These are phyloP conservation scores for Aegithalos caudatus DNA, from an alignment of 2,113 vertebrate genomes.

Conservation along the genomic window DNA sequence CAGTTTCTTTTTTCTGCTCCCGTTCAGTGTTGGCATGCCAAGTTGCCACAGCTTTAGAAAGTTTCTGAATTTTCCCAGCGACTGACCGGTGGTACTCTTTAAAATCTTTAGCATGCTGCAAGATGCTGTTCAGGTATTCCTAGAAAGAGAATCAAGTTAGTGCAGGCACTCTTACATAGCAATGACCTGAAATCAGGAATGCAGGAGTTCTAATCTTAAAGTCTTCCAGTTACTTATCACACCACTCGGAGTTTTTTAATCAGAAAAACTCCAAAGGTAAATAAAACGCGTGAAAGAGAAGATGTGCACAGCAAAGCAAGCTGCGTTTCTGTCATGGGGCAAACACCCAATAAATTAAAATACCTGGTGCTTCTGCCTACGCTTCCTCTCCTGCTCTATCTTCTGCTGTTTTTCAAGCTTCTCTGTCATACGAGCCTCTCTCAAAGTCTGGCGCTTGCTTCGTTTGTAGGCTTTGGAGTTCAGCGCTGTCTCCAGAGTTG, in stretches of 20 bases:
- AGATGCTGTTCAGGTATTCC: constrained; percentile 98
- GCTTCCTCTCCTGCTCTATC: constrained; percentile 96
- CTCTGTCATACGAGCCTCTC: constrained; percentile 97
- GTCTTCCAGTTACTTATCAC: not conserved
- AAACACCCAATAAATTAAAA: not conserved
- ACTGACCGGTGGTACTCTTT: constrained; percentile 97
- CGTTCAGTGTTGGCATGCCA: constrained; percentile 98
- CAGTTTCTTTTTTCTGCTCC: constrained; percentile 97
- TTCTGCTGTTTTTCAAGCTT: constrained; percentile 99
- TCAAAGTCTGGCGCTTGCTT: constrained; percentile 94
- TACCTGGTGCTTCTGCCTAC: constrained; percentile 98
- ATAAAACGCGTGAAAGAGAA: not conserved
- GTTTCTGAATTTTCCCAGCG: constrained; percentile 94
- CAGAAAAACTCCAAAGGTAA: not conserved
- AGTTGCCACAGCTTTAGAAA: constrained; percentile 90
- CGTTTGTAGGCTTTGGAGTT: constrained; percentile 98
- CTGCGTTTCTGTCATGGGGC: not conserved
- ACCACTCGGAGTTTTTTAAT: not conserved
- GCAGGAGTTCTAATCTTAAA: not conserved
- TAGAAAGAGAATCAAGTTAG: constrained; percentile 59
- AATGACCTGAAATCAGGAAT: not conserved
- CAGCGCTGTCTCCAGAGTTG: constrained; percentile 92
- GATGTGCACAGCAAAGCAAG: not conserved
- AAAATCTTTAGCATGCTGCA: constrained; percentile 98
- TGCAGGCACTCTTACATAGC: not conserved